Evolutionary conservation across 2,888 invertebrate genomes (phyloP).

Genomic region (Silvanus unidentatus): DNA sequence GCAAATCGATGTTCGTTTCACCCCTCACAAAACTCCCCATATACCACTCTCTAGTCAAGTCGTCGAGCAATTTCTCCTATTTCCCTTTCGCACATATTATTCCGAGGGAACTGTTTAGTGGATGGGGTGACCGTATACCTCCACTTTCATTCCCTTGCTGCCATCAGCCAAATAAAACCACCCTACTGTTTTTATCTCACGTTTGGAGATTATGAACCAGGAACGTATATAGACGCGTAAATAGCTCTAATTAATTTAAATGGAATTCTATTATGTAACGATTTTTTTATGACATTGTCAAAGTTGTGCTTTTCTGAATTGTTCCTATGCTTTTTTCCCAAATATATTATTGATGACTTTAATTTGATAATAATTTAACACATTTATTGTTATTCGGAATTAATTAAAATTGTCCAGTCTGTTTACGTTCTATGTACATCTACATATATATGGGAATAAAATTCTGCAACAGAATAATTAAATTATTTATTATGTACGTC

Average conservation of each 20-base stretch:
- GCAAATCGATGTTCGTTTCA: slow-evolving; percentile 46
- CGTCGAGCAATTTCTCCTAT: slow-evolving; percentile 8
- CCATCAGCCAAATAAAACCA: slow-evolving; percentile 15
- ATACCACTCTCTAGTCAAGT: slow-evolving; percentile 14
- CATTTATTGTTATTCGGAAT: too few species aligned
- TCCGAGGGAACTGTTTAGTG: slow-evolving; percentile 1
- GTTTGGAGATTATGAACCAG: slow-evolving; percentile 24
- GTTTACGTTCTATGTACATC: too few species aligned
- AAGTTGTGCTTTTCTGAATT: too few species aligned
- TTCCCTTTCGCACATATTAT: slow-evolving; percentile 2
- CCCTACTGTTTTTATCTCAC: slow-evolving; percentile 29
- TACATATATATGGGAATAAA: too few species aligned
- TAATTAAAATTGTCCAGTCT: too few species aligned
- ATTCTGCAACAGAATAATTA: too few species aligned
- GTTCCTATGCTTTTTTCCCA: too few species aligned
- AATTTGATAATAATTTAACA: too few species aligned
- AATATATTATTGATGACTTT: too few species aligned
- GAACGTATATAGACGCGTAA: slow-evolving; percentile 18
- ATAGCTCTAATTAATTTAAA: slow-evolving; percentile 31
- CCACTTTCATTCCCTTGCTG: slow-evolving; percentile 3
- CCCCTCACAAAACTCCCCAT: slow-evolving; percentile 27
- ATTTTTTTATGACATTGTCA: slow-evolving; percentile 7
- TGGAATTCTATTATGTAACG: slow-evolving; percentile 18
- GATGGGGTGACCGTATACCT: too few species aligned
- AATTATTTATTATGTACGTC: too few species aligned